Evolutionary conservation across 2,888 invertebrate species (phyloP).

Genomic region (Papilio protenor): DNA sequence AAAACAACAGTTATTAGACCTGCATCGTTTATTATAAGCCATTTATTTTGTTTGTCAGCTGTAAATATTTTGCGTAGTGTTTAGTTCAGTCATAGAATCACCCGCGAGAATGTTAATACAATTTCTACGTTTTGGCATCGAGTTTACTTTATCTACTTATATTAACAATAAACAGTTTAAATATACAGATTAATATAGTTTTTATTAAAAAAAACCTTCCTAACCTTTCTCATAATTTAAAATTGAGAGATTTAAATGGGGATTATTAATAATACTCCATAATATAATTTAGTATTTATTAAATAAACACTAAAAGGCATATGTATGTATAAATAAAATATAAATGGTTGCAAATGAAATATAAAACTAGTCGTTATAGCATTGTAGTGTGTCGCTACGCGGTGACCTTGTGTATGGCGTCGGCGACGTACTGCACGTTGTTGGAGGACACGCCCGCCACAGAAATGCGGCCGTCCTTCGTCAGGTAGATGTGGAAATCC

Average conservation of each 20-base stretch:
- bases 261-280: slow-evolving; percentile 38
- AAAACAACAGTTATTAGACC: slow-evolving; percentile 76
- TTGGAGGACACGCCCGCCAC: slow-evolving; percentile 98
- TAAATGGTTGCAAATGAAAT: slow-evolving; percentile 6
- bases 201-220: slow-evolving; percentile 16
- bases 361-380: slow-evolving; percentile 57
- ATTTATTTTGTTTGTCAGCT: slow-evolving; percentile 75
- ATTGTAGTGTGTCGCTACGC: slow-evolving; percentile 79
- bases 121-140: slow-evolving; percentile 81
- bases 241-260: neutral
- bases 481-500: slow-evolving; percentile 96
- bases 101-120: slow-evolving; percentile 73
- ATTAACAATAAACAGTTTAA: slow-evolving; percentile 82
- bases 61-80: slow-evolving; percentile 79
- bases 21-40: slow-evolving; percentile 74
- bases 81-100: slow-evolving; percentile 74
- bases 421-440: slow-evolving; percentile 97
- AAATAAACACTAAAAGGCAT: slow-evolving; percentile 38
- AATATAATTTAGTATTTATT: slow-evolving; percentile 29
- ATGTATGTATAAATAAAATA: slow-evolving; percentile 37
- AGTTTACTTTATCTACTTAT: slow-evolving; percentile 84
- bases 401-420: slow-evolving; percentile 96
- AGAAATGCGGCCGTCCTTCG: slow-evolving; percentile 99
- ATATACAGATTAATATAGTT: slow-evolving; percentile 59
- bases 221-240: slow-evolving; percentile 32